Percentiles rank a stretch among this genome's conserved stretches.
Conservation (phyloP, 2,888 invertebrate species). For the Embidobia sp. region DNA sequence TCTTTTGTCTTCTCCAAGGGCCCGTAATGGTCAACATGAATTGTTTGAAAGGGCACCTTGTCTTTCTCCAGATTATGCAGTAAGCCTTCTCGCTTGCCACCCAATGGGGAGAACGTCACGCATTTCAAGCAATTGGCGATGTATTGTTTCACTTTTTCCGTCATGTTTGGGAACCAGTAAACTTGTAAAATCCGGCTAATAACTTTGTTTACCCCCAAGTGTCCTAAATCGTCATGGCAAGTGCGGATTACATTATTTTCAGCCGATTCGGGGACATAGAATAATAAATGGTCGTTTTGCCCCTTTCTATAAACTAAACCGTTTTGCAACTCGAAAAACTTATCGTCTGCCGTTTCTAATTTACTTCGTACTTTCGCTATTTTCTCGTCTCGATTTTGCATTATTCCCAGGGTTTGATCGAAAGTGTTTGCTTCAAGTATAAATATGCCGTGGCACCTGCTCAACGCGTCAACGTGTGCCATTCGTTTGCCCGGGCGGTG, state of each 20-base stretch:
- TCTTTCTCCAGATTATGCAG: conserved; percentile 52
- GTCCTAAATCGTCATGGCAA: conserved; percentile 15
- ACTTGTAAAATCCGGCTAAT: conserved; percentile 28
- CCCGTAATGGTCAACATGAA: not conserved
- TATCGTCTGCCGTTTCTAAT: not conserved
- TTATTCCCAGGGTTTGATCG: not conserved
- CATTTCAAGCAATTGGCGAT: conserved; percentile 69
- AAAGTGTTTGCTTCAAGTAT: not conserved
- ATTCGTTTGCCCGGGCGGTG: too few relatives aligned
- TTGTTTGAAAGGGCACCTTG: not conserved
- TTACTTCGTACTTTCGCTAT: not conserved
- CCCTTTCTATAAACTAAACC: not conserved
- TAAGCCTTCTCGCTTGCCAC: conserved; percentile 67
- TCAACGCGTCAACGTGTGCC: too few relatives aligned
- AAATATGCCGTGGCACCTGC: too few relatives aligned
- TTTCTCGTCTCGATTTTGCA: not conserved
- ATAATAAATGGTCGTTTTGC: not conserved
- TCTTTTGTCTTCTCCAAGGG: not conserved
- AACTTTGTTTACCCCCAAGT: conserved; percentile 44
- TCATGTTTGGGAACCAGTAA: conserved; percentile 62
- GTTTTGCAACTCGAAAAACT: not conserved
- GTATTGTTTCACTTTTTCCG: conserved; percentile 66
- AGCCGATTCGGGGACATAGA: not conserved
- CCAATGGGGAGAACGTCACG: conserved; percentile 55
- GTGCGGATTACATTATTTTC: not conserved